Conservation (phyloP, 2,113 vertebrate genomes). For the Catagonus wagneri region DNA sequence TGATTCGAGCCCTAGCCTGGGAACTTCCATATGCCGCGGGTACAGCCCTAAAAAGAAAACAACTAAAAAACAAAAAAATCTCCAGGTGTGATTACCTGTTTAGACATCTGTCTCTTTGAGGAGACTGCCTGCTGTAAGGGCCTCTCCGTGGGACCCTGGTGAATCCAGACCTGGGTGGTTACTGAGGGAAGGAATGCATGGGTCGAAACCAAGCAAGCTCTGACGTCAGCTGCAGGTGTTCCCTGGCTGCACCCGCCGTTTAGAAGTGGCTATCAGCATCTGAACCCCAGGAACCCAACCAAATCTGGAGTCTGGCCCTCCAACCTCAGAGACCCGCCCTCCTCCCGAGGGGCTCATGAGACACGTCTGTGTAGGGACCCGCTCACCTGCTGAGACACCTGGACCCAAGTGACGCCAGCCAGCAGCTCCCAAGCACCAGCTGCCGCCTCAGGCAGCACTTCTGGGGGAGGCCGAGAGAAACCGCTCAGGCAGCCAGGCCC, state of each 20-base stretch:
- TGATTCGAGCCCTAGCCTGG: no score
- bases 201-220: rapidly evolving
- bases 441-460: background rate
- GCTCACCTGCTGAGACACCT: rapidly evolving
- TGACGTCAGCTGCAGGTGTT: background rate
- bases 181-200: background rate
- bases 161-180: rapidly evolving
- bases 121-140: background rate
- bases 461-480: background rate
- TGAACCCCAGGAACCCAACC: background rate
- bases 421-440: background rate
- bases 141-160: background rate
- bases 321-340: background rate
- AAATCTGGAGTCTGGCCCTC: background rate
- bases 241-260: background rate
- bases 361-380: background rate
- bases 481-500: background rate
- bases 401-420: rapidly evolving
- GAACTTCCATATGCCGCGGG: no score
- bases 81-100: background rate
- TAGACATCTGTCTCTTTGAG: background rate
- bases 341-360: rapidly evolving
- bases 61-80: no score
- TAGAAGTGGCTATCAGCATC: background rate
- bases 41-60: no score